Conservation (phyloP, 2,113 vertebrate species). For the Suricata suricatta region DNA sequence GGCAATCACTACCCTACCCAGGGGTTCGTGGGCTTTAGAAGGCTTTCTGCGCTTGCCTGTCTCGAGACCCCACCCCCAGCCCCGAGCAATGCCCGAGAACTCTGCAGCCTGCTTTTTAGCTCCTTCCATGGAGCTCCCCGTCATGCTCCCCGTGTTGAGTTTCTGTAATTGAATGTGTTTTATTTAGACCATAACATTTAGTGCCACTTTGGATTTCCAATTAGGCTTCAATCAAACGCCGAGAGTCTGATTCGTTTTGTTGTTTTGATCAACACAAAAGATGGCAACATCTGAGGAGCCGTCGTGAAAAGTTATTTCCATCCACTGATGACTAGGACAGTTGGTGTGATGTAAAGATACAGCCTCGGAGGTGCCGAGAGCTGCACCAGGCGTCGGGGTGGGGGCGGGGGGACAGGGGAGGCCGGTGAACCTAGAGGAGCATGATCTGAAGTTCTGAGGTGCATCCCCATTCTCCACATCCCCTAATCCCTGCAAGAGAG, state of each 20-base stretch:
- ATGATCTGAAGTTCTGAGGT: not conserved
- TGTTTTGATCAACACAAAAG: conserved; percentile 77
- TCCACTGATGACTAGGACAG: conserved; percentile 59
- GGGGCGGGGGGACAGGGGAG: not conserved
- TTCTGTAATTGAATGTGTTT: conserved; percentile 80
- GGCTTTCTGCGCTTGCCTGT: not conserved
- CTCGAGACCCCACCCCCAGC: not conserved
- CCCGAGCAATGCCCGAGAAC: not conserved
- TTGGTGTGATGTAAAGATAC: conserved; percentile 62
- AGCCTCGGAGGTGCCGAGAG: conserved; percentile 34
- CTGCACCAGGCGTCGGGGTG: not conserved
- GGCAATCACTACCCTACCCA: not conserved
- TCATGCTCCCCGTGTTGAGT: not conserved
- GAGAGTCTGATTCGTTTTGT: conserved; percentile 80
- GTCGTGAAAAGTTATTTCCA: conserved; percentile 78
- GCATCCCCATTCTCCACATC: rapidly evolving
- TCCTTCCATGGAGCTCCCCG: not conserved
- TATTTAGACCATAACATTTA: conserved; percentile 85
- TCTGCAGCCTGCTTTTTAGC: not conserved
- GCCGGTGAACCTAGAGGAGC: not conserved
- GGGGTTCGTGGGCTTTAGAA: not conserved
- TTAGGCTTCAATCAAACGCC: conserved; percentile 84
- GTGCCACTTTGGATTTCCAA: conserved; percentile 85
- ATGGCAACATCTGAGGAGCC: conserved; percentile 80
- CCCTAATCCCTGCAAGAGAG: not conserved